Evolutionary conservation across 2,888 invertebrate genomes (phyloP).

Genomic region (Crematogaster levior): DNA sequence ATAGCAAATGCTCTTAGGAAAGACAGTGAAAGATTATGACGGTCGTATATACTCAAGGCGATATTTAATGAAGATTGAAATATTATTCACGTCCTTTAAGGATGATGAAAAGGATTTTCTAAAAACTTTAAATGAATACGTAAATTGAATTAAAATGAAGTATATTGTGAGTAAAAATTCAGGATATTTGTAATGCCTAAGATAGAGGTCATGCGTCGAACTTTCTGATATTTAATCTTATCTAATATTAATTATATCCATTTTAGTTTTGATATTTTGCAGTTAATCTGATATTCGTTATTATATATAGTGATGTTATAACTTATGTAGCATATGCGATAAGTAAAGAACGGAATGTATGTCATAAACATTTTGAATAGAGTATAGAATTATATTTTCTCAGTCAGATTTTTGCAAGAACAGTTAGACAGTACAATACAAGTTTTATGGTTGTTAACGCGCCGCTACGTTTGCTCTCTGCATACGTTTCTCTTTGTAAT

Average conservation of each 20-base stretch:
- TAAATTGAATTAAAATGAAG: neutral
- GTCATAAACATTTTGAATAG: neutral
- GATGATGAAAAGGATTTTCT: neutral
- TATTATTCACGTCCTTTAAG: constrained; percentile 13
- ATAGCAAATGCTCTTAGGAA: neutral
- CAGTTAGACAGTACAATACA: constrained; percentile 24
- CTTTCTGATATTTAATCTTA: no score
- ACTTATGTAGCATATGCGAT: neutral
- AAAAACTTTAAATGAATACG: neutral
- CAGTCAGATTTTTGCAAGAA: constrained; percentile 22
- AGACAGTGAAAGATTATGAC: constrained; percentile 3
- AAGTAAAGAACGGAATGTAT: neutral
- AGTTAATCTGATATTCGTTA: neutral
- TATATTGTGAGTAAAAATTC: neutral
- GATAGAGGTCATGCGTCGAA: no score
- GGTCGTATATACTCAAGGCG: neutral
- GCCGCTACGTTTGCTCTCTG: neutral
- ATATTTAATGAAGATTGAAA: constrained; percentile 23
- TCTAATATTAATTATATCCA: neutral
- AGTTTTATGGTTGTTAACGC: constrained; percentile 37
- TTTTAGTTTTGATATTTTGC: neutral
- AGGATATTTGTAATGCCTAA: neutral
- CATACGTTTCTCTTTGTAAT: constrained; percentile 35
- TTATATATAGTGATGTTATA: neutral
- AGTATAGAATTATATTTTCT: constrained; percentile 24